Conservation (phyloP, 2,113 vertebrate species). For the Synodontis membranacea region DNA sequence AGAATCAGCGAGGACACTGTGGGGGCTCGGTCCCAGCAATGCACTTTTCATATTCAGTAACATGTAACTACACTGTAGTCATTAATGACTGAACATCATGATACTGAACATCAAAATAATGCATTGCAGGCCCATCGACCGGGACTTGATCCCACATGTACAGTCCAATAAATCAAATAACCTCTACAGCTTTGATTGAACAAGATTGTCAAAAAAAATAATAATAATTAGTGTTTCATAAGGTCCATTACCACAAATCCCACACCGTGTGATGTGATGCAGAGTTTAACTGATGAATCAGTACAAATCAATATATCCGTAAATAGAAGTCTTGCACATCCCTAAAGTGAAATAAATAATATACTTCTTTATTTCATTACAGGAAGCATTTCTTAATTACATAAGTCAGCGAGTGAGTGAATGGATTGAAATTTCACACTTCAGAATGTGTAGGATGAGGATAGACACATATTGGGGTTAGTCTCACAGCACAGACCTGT, state of each 20-base stretch:
- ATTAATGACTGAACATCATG: background rate
- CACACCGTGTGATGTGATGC: background rate
- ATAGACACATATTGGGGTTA: background rate
- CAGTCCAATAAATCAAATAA: background rate
- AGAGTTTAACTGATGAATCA: background rate
- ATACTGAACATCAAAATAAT: background rate
- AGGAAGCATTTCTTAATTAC: background rate
- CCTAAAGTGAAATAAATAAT: background rate
- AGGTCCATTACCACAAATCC: background rate
- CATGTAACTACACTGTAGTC: no score
- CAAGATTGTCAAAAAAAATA: background rate
- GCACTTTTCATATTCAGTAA: no score
- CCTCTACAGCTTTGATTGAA: background rate
- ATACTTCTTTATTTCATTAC: background rate
- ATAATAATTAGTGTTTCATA: background rate
- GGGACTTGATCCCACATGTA: background rate
- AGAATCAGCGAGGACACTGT: background rate
- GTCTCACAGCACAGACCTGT: background rate
- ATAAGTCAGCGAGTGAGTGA: background rate
- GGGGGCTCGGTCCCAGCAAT: no score
- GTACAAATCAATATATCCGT: background rate
- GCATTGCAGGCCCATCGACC: background rate
- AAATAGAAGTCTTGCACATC: background rate
- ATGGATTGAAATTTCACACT: background rate
- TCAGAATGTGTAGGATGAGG: background rate